A percentile compares a stretch with the other conserved stretches of the same genome.
These are phyloP conservation scores for Cinclus cinclus DNA, from an alignment of 2,113 vertebrate genomes.

Conservation along the genomic window DNA sequence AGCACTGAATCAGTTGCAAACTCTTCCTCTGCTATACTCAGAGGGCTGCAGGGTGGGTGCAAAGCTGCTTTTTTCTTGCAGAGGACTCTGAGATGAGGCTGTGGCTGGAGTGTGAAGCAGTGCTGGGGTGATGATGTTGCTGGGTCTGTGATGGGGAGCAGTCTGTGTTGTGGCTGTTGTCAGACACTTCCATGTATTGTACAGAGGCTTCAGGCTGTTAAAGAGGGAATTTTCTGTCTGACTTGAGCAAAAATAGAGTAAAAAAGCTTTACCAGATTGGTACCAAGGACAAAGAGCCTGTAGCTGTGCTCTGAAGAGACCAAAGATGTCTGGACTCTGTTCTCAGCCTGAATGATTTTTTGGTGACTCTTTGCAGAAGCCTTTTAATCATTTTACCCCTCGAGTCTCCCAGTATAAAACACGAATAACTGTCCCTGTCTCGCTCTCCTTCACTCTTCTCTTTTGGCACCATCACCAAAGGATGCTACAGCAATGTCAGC, in stretches of 20 bases:
- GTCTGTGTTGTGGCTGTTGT: neutral
- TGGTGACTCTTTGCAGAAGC: neutral
- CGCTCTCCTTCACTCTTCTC: neutral
- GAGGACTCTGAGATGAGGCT: neutral
- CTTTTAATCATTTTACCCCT: neutral
- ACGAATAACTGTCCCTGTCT: neutral
- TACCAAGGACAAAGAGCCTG: neutral
- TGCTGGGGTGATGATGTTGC: neutral
- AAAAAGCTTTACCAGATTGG: neutral
- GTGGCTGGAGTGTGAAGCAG: too few species aligned
- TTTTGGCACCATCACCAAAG: neutral
- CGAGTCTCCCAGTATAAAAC: neutral
- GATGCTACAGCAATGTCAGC: neutral
- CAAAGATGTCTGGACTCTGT: neutral
- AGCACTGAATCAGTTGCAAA: neutral
- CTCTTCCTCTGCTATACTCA: neutral
- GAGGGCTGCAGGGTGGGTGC: neutral
- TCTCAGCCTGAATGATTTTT: neutral
- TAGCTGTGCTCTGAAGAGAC: neutral
- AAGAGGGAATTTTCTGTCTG: slow-evolving; percentile 24
- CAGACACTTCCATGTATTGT: neutral
- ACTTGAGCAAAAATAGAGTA: neutral
- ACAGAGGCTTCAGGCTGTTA: neutral
- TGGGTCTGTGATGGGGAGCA: neutral
- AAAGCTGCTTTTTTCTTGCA: neutral